Conservation (phyloP, 2,888 invertebrate species). For the Clivina fossor region DNA sequence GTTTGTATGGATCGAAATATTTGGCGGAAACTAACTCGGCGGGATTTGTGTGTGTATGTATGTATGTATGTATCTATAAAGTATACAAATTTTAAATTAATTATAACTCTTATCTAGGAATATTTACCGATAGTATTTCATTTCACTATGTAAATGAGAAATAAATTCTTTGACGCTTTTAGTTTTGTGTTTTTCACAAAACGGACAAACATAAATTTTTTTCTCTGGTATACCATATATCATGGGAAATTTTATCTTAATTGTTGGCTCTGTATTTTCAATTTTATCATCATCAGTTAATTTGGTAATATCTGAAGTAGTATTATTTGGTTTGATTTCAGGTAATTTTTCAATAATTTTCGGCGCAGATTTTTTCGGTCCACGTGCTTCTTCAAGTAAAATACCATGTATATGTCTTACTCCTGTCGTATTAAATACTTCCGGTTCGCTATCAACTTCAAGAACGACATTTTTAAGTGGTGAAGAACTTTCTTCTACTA, state of each 20-base stretch:
- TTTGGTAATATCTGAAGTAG: constrained; percentile 27
- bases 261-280: no score
- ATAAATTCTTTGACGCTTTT: constrained; percentile 62
- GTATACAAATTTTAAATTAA: no score
- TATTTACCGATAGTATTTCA: constrained; percentile 65
- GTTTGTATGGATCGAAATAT: no score
- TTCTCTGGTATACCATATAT: constrained; percentile 58
- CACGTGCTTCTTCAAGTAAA: constrained; percentile 57
- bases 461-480: constrained; percentile 41
- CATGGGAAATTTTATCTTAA: constrained; percentile 41
- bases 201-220: constrained; percentile 61
- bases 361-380: constrained; percentile 25
- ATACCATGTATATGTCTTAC: constrained; percentile 64
- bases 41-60: no score
- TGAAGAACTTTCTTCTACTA: constrained; percentile 44
- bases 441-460: constrained; percentile 48
- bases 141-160: constrained; percentile 67
- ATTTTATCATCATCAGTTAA: no score
- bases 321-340: constrained; percentile 36
- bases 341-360: constrained; percentile 41
- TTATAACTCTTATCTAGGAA: neutral
- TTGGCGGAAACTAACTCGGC: no score
- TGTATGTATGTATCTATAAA: no score
- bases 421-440: constrained; percentile 60
- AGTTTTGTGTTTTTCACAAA: constrained; percentile 62